phyloP scores from a whole-genome alignment of 2,888 invertebrate species.

The Lepeophtheirus nordmannii region DNA sequence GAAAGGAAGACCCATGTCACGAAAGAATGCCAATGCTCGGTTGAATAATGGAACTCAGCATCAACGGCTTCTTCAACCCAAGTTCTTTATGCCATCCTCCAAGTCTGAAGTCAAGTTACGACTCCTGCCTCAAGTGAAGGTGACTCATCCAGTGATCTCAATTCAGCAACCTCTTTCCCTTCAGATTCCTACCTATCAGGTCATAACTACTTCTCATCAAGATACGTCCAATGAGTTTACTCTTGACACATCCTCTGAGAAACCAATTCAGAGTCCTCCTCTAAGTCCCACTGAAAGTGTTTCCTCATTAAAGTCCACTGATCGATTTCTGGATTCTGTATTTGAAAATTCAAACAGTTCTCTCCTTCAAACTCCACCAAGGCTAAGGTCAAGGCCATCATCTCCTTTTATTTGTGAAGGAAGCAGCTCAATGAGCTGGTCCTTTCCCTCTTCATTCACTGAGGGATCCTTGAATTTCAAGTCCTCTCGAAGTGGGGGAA shows the following conservation, averaged over 20 bases:
- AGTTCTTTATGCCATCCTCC: neutral
- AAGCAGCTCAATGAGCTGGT: neutral
- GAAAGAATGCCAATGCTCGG: constrained; percentile 55
- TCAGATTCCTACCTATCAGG: neutral
- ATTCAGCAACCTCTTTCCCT: neutral
- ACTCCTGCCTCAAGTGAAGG: constrained; percentile 3
- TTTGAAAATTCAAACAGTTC: constrained; percentile 21
- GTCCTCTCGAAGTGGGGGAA: neutral
- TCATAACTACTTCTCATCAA: neutral
- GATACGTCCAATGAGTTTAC: neutral
- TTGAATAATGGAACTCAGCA: constrained; percentile 53
- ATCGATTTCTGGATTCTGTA: constrained; percentile 19
- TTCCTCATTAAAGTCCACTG: neutral
- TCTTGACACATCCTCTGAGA: neutral
- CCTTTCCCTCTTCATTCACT: neutral
- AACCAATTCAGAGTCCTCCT: neutral
- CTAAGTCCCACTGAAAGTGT: neutral
- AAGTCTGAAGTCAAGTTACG: constrained; percentile 16
- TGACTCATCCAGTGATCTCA: constrained; percentile 11
- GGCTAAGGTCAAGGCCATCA: neutral
- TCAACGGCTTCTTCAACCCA: constrained; percentile 12
- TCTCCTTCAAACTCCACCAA: constrained; percentile 15
- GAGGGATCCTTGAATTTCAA: neutral
- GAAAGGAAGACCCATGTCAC: constrained; percentile 36
- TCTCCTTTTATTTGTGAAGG: neutral